These are phyloP conservation scores for Dicaeum eximium DNA, from an alignment of 2,113 vertebrate species.

Conservation along the genomic window DNA sequence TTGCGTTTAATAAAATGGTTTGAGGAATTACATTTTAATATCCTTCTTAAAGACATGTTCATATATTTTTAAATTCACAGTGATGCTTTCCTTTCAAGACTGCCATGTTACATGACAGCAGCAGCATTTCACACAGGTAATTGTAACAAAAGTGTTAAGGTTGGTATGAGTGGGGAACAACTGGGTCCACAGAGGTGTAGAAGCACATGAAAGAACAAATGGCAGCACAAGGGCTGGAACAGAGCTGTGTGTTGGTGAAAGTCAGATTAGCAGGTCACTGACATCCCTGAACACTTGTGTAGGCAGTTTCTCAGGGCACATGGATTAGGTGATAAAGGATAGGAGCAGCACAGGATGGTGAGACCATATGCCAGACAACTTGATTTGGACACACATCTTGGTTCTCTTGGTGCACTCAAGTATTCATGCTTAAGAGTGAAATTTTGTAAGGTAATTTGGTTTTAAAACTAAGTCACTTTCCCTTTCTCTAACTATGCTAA, in stretches of 20 bases:
- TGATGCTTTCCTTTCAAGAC: background rate
- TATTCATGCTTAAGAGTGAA: background rate
- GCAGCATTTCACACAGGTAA: background rate
- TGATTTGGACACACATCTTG: background rate
- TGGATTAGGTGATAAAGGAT: background rate
- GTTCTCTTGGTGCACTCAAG: fast-evolving
- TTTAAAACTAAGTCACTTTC: background rate
- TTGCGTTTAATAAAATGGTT: background rate
- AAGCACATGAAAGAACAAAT: background rate
- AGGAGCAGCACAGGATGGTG: background rate
- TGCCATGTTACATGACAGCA: background rate
- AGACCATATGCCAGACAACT: background rate
- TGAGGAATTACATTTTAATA: background rate
- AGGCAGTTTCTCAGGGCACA: background rate
- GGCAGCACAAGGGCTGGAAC: background rate
- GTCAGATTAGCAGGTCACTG: background rate
- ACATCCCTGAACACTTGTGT: background rate
- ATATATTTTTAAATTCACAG: background rate
- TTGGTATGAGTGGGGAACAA: background rate
- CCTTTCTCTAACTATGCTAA: background rate
- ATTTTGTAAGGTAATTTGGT: background rate
- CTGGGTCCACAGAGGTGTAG: background rate
- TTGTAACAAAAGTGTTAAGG: background rate
- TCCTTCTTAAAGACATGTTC: background rate
- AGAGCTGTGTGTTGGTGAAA: background rate